Evolutionary conservation across 2,797 vertebrate genomes (phyloP).

Genomic region (Lagorchestes hirsutus): DNA sequence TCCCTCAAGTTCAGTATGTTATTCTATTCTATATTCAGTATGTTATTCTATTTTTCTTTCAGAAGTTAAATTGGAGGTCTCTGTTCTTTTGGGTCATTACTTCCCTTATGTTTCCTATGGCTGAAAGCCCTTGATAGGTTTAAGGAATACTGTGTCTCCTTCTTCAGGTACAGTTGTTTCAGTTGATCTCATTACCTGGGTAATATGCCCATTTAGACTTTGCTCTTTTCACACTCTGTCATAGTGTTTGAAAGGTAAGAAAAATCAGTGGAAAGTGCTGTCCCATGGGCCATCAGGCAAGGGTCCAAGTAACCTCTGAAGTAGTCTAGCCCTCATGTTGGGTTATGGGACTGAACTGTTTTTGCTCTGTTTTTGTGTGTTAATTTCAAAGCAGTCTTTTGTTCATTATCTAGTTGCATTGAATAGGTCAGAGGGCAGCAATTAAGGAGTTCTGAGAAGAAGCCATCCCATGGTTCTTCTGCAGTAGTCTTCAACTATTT

Average conservation of each 20-base stretch:
- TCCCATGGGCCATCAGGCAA: background rate
- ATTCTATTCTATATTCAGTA: background rate
- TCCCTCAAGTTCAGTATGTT: conserved; percentile 3
- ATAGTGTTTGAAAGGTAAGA: background rate
- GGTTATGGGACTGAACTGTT: background rate
- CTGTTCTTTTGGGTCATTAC: conserved; percentile 15
- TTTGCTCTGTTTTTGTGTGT: background rate
- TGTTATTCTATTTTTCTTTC: conserved; percentile 20
- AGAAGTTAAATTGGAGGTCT: background rate
- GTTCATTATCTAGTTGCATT: background rate
- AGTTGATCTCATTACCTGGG: background rate
- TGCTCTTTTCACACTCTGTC: background rate
- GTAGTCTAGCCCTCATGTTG: background rate
- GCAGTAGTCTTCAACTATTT: background rate
- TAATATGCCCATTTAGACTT: background rate
- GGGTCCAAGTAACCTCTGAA: background rate
- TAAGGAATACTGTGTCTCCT: background rate
- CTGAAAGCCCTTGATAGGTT: conserved; percentile 3
- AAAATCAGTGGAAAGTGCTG: background rate
- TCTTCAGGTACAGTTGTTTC: background rate
- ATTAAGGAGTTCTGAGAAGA: conserved; percentile 23
- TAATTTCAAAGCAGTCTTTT: background rate
- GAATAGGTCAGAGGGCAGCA: background rate
- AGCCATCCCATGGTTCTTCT: background rate
- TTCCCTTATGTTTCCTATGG: conserved; percentile 24